Percentiles rank a stretch among this genome's conserved stretches.
Conservation (phyloP, 2,797 vertebrate genomes). For the Margarornis squamiger region DNA sequence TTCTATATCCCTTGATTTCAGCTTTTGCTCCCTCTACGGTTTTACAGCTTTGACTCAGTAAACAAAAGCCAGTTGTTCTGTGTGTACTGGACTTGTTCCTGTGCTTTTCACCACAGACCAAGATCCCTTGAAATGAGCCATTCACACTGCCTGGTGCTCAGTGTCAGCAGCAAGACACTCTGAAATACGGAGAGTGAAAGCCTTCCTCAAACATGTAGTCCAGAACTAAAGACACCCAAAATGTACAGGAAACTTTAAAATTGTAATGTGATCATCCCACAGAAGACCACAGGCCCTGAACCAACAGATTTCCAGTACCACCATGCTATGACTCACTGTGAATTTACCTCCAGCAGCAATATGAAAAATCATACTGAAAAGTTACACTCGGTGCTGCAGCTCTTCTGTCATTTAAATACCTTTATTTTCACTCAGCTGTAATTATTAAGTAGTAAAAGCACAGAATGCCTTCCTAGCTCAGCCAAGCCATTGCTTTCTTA, state of each 20-base stretch:
- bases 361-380: neutral
- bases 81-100: conserved; percentile 46
- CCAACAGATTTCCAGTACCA: neutral
- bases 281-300: conserved; percentile 54
- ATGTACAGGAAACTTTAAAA: conserved; percentile 6
- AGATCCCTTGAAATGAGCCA: conserved; percentile 48
- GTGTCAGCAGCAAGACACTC: conserved; percentile 26
- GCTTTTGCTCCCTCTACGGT: conserved; percentile 38
- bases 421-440: neutral
- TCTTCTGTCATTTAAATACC: neutral
- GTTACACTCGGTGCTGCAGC: neutral
- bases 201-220: conserved; percentile 7
- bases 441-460: neutral
- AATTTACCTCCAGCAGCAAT: conserved; percentile 17
- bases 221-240: conserved; percentile 39
- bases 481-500: neutral
- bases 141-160: conserved; percentile 31
- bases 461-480: neutral
- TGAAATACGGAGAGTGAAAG: neutral
- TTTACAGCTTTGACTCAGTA: conserved; percentile 61
- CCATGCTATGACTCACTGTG: conserved; percentile 4
- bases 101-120: conserved; percentile 46
- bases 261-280: conserved; percentile 7
- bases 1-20: conserved; percentile 44
- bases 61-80: conserved; percentile 65